Base-by-base conservation (phyloP, 2,113 vertebrate species). In the Malurus melanocephalus region DNA sequence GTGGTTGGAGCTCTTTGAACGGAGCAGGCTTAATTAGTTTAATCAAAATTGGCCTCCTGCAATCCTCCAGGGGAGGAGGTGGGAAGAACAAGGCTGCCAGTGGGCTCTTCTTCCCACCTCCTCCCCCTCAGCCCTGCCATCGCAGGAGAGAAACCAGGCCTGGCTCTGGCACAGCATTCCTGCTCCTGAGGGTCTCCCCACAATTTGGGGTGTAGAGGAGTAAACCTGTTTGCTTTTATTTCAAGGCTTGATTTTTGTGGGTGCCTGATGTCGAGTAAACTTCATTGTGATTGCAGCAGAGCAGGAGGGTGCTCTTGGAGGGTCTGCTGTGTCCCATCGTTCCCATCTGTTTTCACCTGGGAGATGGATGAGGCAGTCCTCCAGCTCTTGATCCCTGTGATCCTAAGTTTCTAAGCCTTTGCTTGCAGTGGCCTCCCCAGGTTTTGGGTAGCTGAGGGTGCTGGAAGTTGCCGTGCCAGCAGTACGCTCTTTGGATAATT, bases 1-100 rank as follows among this genome's bases (percentile, higher is more conserved):
- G 92, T 80, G 91, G 83, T 42, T 71, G 48, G 83, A 81, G 72
- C 62, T 84, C 68, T 93, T 92, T 85, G 93, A 80, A 76, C 0
- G 27, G 83, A 94, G 68, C 74, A 67, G 56, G 81, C 61, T 86
- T 93, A 85, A 90, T 92, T 92, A 91, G 80, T 93, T 93, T 94
- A 89, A 95, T 94, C 85, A 91, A 86, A 95, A 87, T 53, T 88
- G 84, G 77, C 76, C 86, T 95, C 66, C 38, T 89, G 87, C 68
- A 83, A 59, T 87, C 51, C 86, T 85, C 88, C 15, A 48, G 81
- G 73, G 89, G 46, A 74, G 66, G 85, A 94, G 87, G 72, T 92
- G 87, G 77, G 68, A 89, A 89, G 81, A 65, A 32, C 3, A 1
- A 67, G 68, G 40, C 85, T 91, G 74, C 53, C 64, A 75, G 61